Percentiles rank a stretch among this genome's conserved stretches.
Conservation (phyloP, 2,797 vertebrate species). For the Clarias fuscus region DNA sequence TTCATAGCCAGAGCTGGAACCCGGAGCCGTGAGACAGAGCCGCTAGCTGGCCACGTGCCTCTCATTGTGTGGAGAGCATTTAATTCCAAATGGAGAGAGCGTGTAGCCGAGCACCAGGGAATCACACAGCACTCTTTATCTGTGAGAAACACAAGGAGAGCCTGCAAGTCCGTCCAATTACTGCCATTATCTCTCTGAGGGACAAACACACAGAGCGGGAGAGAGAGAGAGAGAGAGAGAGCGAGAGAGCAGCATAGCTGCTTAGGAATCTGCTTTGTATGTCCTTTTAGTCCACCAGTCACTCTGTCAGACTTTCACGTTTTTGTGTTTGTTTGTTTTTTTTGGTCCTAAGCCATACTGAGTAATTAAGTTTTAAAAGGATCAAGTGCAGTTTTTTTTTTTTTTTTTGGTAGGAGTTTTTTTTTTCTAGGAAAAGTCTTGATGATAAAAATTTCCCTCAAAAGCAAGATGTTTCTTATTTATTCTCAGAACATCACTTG, state of each 20-base stretch:
- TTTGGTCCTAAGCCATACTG: neutral
- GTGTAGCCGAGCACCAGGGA: constrained; percentile 65
- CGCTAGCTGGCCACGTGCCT: constrained; percentile 51
- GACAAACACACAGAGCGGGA: constrained; percentile 38
- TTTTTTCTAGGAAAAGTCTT: neutral
- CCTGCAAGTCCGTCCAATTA: constrained; percentile 79
- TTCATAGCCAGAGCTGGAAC: constrained; percentile 67
- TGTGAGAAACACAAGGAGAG: constrained; percentile 79
- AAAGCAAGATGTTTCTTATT: neutral
- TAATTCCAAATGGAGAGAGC: constrained; percentile 69
- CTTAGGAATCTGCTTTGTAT: constrained; percentile 6
- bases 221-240: neutral
- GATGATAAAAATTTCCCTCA: neutral
- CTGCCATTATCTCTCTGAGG: constrained; percentile 75
- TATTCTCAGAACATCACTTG: neutral
- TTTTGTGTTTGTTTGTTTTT: neutral
- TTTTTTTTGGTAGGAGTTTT: neutral
- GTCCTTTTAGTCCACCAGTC: constrained; percentile 13
- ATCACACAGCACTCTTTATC: constrained; percentile 76
- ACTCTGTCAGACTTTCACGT: neutral
- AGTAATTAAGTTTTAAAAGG: neutral
- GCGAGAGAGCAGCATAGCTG: neutral
- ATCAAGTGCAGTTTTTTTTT: neutral
- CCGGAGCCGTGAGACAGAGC: constrained; percentile 37
- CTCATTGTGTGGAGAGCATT: constrained; percentile 70